Conservation (phyloP, 2,888 invertebrate species). For the Tromatobia lineatoria region DNA sequence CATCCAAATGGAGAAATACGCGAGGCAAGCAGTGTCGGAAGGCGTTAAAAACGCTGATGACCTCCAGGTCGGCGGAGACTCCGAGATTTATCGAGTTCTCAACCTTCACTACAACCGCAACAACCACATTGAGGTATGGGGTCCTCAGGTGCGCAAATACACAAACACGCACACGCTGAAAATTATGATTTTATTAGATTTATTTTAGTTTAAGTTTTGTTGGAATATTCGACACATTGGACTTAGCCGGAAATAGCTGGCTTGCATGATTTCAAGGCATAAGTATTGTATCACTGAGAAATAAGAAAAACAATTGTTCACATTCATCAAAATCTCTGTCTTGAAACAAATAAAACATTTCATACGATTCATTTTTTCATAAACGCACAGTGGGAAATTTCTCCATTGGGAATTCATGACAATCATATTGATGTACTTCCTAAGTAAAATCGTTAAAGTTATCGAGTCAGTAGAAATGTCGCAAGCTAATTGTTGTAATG, state of each 20-base stretch:
- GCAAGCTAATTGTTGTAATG: constrained; percentile 58
- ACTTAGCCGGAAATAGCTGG: constrained; percentile 1
- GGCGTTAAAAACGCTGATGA: constrained; percentile 97
- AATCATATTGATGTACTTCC: background rate
- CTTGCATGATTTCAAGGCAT: constrained; percentile 9
- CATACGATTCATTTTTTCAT: background rate
- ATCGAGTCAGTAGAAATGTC: constrained; percentile 51
- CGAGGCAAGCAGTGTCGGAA: constrained; percentile 98
- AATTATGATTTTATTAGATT: constrained; percentile 63
- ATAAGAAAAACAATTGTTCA: background rate
- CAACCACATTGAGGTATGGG: constrained; percentile 96
- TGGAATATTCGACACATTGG: background rate
- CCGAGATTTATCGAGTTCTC: constrained; percentile 98
- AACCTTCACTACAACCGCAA: constrained; percentile 99
- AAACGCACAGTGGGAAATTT: background rate
- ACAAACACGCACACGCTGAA: constrained; percentile 82
- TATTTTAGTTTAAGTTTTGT: constrained; percentile 18
- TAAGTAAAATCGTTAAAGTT: constrained; percentile 56
- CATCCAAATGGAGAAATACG: constrained; percentile 99
- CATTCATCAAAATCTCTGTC: background rate
- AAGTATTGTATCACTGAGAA: background rate
- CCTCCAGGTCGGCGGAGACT: constrained; percentile 97
- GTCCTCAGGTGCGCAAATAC: constrained; percentile 88
- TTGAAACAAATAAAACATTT: background rate
- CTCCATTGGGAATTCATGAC: background rate